Conservation (phyloP, 2,797 vertebrate genomes). For the Tachyglossus aculeatus region DNA sequence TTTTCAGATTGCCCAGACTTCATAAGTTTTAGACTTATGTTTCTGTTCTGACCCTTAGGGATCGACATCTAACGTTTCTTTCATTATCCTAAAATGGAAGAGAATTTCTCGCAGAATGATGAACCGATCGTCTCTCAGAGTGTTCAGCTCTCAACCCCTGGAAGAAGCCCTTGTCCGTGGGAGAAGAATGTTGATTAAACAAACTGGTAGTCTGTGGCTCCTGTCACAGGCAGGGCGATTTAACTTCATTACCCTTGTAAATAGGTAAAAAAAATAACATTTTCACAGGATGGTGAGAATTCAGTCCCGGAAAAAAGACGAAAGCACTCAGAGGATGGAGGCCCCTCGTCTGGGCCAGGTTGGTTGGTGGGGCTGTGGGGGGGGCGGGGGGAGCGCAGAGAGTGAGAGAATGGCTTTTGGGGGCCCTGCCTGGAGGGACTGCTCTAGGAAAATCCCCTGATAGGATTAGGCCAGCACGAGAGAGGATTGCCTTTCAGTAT, state of each 20-base stretch:
- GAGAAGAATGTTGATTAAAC: conserved; percentile 17
- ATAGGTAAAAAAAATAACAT: conserved; percentile 20
- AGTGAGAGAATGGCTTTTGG: too few relatives aligned
- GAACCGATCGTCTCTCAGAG: conserved; percentile 45
- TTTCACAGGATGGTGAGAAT: conserved; percentile 21
- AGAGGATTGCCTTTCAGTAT: conserved; percentile 79
- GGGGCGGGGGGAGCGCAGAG: too few relatives aligned
- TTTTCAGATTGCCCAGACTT: not conserved
- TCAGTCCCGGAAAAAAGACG: not conserved
- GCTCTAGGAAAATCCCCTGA: conserved; percentile 76
- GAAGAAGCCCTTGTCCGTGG: conserved; percentile 13
- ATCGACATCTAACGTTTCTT: conserved; percentile 66
- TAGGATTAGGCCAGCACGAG: conserved; percentile 85
- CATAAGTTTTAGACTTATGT: not conserved
- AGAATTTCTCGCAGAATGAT: conserved; percentile 57
- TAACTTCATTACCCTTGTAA: conserved; percentile 56
- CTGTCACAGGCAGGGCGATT: not conserved
- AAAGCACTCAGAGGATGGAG: not conserved
- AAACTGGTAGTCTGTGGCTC: not conserved
- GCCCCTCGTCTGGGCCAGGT: conserved; percentile 7
- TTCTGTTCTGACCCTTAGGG: not conserved
- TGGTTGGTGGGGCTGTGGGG: too few relatives aligned
- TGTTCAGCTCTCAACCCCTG: conserved; percentile 32
- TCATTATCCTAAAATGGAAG: conserved; percentile 68
- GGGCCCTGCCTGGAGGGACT: conserved; percentile 48